A percentile compares a stretch with the other conserved stretches of the same genome.
phyloP scores from a whole-genome alignment of 1,140 invertebrate genomes.

The Papilio polyxenes region DNA sequence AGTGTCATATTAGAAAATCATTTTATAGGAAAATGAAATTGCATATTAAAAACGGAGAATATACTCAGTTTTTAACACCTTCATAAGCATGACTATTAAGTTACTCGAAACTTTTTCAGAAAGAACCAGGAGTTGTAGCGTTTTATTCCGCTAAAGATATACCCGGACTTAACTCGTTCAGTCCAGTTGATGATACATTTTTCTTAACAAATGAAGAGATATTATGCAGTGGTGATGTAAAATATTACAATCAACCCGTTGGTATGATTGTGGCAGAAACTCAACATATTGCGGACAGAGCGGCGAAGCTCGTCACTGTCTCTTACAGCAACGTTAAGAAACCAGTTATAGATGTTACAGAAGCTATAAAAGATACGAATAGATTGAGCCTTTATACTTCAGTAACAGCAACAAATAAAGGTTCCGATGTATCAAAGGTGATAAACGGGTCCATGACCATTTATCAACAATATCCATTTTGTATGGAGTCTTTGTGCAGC shows the following conservation, averaged over 20 bases:
- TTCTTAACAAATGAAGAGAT: slow-evolving; percentile 74
- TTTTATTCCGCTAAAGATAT: slow-evolving; percentile 88
- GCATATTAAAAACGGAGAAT: no score
- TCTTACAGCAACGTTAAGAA: slow-evolving; percentile 76
- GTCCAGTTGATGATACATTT: slow-evolving; percentile 48
- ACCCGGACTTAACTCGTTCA: slow-evolving; percentile 85
- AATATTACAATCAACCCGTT: slow-evolving; percentile 86
- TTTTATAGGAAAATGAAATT: background rate
- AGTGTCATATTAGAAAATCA: background rate
- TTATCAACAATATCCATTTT: slow-evolving; percentile 59
- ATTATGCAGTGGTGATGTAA: slow-evolving; percentile 77
- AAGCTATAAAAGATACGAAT: slow-evolving; percentile 52
- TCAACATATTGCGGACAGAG: slow-evolving; percentile 82
- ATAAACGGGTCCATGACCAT: slow-evolving; percentile 60
- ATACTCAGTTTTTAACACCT: background rate
- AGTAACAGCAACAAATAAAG: slow-evolving; percentile 52
- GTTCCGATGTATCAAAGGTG: slow-evolving; percentile 58
- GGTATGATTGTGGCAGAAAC: slow-evolving; percentile 86
- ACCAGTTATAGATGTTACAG: slow-evolving; percentile 58
- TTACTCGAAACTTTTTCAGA: slow-evolving; percentile 65
- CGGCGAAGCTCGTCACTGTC: slow-evolving; percentile 84
- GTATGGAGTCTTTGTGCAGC: slow-evolving; percentile 82
- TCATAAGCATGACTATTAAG: background rate
- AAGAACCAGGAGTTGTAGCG: slow-evolving; percentile 84
- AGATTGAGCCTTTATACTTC: slow-evolving; percentile 59